Percentiles rank a stretch among this genome's conserved stretches.
Evolutionary conservation across 2,113 vertebrate genomes (phyloP).

Genomic region (Hemiprocne comata): DNA sequence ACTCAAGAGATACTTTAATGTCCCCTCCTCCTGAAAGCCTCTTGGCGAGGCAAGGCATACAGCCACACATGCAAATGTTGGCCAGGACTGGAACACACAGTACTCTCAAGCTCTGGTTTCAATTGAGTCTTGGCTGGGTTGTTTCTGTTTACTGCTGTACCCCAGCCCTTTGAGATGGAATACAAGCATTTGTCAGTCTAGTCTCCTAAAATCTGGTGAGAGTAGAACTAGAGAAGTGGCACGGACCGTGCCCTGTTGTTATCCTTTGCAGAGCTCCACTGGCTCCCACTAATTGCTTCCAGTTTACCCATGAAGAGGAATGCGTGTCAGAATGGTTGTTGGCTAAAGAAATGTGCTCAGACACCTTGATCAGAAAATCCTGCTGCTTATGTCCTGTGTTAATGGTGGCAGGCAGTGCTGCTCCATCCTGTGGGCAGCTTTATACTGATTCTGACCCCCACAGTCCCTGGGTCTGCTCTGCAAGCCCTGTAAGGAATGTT

Average conservation of each 20-base stretch:
- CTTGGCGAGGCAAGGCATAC: neutral
- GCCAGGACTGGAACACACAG: neutral
- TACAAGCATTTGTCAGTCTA: neutral
- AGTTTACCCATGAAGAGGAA: neutral
- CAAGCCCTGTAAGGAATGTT: neutral
- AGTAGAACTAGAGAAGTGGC: neutral
- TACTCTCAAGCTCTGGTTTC: neutral
- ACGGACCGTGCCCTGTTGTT: neutral
- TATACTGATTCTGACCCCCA: fast-evolving
- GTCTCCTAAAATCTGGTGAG: neutral
- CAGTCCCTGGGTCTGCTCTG: fast-evolving
- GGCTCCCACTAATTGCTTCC: fast-evolving
- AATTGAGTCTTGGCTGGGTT: fast-evolving
- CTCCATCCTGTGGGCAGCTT: neutral
- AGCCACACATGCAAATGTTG: fast-evolving
- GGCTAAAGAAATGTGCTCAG: neutral
- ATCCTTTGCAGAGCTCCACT: neutral
- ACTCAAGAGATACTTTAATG: neutral
- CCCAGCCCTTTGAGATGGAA: neutral
- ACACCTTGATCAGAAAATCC: neutral
- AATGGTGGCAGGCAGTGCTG: neutral
- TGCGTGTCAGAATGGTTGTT: neutral
- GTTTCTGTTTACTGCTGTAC: neutral
- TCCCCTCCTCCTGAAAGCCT: neutral
- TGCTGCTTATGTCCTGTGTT: fast-evolving